phyloP scores from a whole-genome alignment of 2,797 vertebrate genomes.

The Tadarida brasiliensis region DNA sequence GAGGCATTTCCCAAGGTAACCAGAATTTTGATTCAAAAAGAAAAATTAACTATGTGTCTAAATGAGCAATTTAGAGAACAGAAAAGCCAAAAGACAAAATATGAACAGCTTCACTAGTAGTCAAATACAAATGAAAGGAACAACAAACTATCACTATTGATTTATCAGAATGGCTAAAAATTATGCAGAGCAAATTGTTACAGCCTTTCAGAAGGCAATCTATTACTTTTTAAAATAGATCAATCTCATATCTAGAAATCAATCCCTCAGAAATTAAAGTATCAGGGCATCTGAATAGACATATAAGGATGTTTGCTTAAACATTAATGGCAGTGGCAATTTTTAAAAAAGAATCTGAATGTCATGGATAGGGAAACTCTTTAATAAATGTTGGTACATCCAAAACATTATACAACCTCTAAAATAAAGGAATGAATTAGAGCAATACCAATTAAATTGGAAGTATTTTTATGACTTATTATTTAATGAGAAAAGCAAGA shows the following conservation, averaged over 20 bases:
- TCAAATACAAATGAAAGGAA: slow-evolving; percentile 32
- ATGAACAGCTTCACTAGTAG: background rate
- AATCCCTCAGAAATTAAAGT: slow-evolving; percentile 10
- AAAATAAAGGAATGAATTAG: slow-evolving; percentile 48
- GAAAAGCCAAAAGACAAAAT: background rate
- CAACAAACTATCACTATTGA: background rate
- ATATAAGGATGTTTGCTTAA: background rate
- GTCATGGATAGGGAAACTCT: background rate
- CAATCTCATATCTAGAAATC: background rate
- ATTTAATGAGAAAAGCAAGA: slow-evolving; percentile 12
- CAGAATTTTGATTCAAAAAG: slow-evolving; percentile 15
- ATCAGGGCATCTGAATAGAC: background rate
- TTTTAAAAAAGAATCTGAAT: background rate
- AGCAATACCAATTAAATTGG: background rate
- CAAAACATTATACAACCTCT: background rate
- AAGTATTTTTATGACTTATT: background rate
- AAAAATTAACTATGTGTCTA: background rate
- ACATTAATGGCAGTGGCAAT: background rate
- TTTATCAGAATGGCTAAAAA: background rate
- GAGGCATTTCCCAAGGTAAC: background rate
- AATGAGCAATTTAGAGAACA: slow-evolving; percentile 34
- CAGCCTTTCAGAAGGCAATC: background rate
- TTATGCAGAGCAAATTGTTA: background rate
- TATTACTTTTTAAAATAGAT: slow-evolving; percentile 14
- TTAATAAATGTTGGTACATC: background rate